Evolutionary conservation across 2,888 invertebrate genomes (phyloP), one percentile per base, ranked within the genome.

Genomic region (Hydroisotoma schaefferi): DNA sequence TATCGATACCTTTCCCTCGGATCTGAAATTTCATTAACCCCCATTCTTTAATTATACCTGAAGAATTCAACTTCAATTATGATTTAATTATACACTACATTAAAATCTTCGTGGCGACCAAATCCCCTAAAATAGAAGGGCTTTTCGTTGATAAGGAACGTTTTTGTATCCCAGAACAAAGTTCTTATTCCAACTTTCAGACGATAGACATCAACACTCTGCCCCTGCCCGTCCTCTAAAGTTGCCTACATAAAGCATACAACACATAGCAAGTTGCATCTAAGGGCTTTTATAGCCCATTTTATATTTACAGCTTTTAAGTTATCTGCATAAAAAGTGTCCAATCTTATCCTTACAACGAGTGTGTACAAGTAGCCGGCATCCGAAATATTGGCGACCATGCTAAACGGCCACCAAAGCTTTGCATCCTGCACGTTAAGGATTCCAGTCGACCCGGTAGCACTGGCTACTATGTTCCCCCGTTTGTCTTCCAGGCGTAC

Each of bases 1-100:
- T 83, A 76, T 98, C 95, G 74, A 94, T 82, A 10, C 97, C 98
- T 78, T 94, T 93, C 0, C 98, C 98, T 71, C 94, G 83, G 33
- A 98, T 82, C 87, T 90, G 68, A n/a, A n/a, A 40, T 18, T 40
- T 22, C 22, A n/a, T 37, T 43, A 51, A 28, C 28, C 27, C n/a
- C 20, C 22, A 18, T n/a, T 28, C 20, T 18, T 38, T 5, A 44
- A 25, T n/a, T 23, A 51, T 12, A 47, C 26, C 20, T 28, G 40
- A n/a, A 5, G 12, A 4, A 48, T 25, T 29, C 6, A 18, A 43
- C 23, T 4, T 18, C 18, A 33, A 28, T 40, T 23, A 8, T 43
- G 48, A 33, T 33, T 33, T 15, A 33, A 8, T 40, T 10, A n/a
- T n/a, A n/a, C n/a, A n/a, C n/a, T 61, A 69, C 71, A 49, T 65